Evolutionary conservation across 1,140 invertebrate species (phyloP).

Genomic region (Drosophila leontia): DNA sequence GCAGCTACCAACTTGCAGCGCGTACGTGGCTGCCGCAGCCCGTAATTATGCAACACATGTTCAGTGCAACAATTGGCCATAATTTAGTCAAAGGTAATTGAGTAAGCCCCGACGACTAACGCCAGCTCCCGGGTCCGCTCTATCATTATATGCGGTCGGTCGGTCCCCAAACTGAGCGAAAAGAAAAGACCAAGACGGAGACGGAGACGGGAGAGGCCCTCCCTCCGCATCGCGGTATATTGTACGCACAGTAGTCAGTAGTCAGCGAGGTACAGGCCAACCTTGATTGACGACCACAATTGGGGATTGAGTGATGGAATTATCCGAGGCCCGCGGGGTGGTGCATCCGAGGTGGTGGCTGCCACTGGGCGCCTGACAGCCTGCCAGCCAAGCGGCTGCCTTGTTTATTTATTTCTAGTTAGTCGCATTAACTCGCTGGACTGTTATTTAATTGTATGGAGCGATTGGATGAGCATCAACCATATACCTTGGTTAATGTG

Average conservation of each 20-base stretch:
- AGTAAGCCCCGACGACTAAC: conserved; percentile 65
- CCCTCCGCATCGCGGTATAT: conserved; percentile 9
- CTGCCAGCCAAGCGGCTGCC: conserved; percentile 38
- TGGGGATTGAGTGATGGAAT: conserved; percentile 50
- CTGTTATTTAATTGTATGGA: conserved; percentile 77
- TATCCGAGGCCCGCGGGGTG: conserved; percentile 15
- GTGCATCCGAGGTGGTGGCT: conserved; percentile 40
- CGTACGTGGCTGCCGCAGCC: conserved; percentile 64
- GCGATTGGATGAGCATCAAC: conserved; percentile 53
- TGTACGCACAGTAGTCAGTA: conserved; percentile 52
- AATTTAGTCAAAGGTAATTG: conserved; percentile 83
- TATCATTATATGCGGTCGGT: conserved; percentile 59
- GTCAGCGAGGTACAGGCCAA: conserved; percentile 27
- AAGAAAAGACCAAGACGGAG: conserved; percentile 11
- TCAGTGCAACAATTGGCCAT: conserved; percentile 80
- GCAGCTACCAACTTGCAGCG: conserved; percentile 61
- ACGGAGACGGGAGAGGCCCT: conserved; percentile 1
- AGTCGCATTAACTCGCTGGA: conserved; percentile 68
- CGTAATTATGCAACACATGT: conserved; percentile 82
- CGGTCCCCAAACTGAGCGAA: conserved; percentile 11
- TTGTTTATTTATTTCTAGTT: conserved; percentile 83
- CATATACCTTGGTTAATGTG: conserved; percentile 29
- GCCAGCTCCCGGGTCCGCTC: conserved; percentile 45
- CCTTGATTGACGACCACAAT: conserved; percentile 64
- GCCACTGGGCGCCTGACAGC: conserved; percentile 32